Evolutionary conservation across 1,140 invertebrate genomes (phyloP).

Genomic region (Heliconius melpomene): DNA sequence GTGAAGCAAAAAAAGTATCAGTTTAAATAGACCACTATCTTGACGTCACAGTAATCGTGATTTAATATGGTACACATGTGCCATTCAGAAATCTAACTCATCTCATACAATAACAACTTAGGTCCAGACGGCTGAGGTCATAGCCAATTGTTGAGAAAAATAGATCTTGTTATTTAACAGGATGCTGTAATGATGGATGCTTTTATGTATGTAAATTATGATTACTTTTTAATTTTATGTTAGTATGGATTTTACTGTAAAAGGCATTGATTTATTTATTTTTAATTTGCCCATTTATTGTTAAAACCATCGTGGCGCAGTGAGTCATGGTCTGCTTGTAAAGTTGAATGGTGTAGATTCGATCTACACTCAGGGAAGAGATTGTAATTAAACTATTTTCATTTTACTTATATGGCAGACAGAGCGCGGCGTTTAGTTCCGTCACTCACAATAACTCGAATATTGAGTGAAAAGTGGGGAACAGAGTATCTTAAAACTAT

Average conservation of each 20-base stretch:
- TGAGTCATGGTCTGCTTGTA: no score
- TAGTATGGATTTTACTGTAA: not conserved
- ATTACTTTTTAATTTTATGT: not conserved
- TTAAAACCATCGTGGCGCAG: no score
- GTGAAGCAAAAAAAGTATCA: no score
- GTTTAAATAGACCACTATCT: not conserved
- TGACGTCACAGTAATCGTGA: constrained; percentile 33
- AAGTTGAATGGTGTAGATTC: no score
- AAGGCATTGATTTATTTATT: not conserved
- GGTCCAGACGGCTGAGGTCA: constrained; percentile 35
- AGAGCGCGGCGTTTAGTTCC: no score
- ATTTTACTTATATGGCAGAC: no score
- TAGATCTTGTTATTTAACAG: constrained; percentile 18
- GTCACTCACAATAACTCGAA: no score
- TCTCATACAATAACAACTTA: constrained; percentile 33
- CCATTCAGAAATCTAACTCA: constrained; percentile 36
- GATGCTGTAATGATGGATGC: not conserved
- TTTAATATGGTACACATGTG: constrained; percentile 33
- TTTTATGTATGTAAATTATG: not conserved
- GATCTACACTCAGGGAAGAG: no score
- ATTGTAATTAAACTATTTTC: no score
- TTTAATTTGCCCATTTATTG: no score
- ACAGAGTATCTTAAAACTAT: no score
- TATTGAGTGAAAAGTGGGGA: no score
- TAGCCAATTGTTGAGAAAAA: constrained; percentile 30